Percentiles rank a stretch among this genome's conserved stretches.
Evolutionary conservation across 2,113 vertebrate species (phyloP).

Genomic region (Elephas maximus): DNA sequence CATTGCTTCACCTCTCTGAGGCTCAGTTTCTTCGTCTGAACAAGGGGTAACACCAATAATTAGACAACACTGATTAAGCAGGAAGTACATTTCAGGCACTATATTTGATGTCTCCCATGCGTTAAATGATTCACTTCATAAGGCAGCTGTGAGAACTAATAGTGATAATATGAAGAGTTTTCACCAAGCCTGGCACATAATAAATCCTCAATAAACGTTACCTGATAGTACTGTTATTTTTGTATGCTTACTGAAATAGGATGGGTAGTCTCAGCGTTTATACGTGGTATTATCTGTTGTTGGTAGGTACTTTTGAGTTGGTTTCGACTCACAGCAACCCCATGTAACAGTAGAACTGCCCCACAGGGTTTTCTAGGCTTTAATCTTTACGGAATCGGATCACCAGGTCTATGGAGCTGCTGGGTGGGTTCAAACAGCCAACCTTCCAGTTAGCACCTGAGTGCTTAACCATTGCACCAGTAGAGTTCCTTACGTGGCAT

Average conservation of each 20-base stretch:
- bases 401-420: too few relatives aligned
- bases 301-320: too few relatives aligned
- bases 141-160: background rate
- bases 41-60: background rate
- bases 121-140: fast-evolving
- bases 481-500: background rate
- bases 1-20: background rate
- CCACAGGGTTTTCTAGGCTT: too few relatives aligned
- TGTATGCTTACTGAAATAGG: background rate
- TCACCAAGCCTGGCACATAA: background rate
- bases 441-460: too few relatives aligned
- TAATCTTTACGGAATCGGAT: too few relatives aligned
- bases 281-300: too few relatives aligned
- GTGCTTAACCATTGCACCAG: too few relatives aligned
- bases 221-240: background rate
- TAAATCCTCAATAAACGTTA: too few relatives aligned
- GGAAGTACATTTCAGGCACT: background rate
- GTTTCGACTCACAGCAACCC: too few relatives aligned
- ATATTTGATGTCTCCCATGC: background rate
- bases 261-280: background rate
- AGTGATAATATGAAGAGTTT: background rate
- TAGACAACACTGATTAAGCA: background rate
- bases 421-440: too few relatives aligned
- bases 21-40: background rate
- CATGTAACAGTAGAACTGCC: too few relatives aligned